Evolutionary conservation across 2,888 invertebrate species (phyloP).

Genomic region (Pocota personata): DNA sequence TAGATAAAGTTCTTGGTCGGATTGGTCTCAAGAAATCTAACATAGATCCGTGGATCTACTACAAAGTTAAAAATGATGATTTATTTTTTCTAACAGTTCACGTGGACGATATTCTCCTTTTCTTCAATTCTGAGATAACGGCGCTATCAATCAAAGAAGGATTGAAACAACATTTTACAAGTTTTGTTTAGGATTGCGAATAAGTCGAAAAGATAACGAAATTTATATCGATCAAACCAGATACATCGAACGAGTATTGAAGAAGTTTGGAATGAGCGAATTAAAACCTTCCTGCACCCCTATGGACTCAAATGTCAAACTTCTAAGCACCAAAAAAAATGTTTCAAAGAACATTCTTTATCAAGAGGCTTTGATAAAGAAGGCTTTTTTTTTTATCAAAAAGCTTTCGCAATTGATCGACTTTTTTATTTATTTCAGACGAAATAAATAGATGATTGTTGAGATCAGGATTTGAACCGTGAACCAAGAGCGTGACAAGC

Average conservation of each 20-base stretch:
- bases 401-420: too few species aligned
- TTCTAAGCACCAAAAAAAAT: background rate
- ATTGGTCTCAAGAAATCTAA: background rate
- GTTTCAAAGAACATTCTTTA: too few species aligned
- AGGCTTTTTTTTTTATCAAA: too few species aligned
- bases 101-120: conserved; percentile 16
- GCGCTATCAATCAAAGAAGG: background rate
- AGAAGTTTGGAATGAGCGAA: background rate
- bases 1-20: background rate
- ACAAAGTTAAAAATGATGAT: background rate
- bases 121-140: too few species aligned
- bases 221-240: background rate
- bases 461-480: too few species aligned
- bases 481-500: too few species aligned
- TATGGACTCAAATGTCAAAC: background rate
- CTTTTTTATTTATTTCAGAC: too few species aligned
- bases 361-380: too few species aligned
- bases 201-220: background rate
- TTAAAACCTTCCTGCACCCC: background rate
- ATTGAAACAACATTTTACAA: background rate
- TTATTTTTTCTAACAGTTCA: background rate
- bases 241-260: background rate
- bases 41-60: background rate
- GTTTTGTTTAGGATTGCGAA: background rate
- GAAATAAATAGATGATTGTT: too few species aligned